phyloP scores from a whole-genome alignment of 1,140 invertebrate genomes.

The Stenopsyche tienmushanensis region DNA sequence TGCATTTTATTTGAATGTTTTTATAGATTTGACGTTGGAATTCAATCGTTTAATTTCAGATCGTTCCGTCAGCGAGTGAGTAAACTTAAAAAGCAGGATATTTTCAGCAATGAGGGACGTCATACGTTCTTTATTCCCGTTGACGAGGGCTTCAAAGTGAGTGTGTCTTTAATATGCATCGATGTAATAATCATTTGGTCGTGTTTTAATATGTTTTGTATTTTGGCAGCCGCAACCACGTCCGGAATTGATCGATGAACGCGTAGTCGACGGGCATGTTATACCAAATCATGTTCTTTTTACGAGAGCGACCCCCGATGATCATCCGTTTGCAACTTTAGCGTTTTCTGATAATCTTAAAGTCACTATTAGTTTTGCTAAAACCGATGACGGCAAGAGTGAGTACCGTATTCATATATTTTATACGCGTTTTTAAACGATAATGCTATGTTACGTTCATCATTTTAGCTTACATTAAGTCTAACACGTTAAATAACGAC shows the following conservation, averaged over 20 bases:
- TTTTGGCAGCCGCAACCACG: conserved; percentile 61
- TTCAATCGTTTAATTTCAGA: conserved; percentile 54
- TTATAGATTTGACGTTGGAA: too few species aligned
- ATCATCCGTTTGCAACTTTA: conserved; percentile 70
- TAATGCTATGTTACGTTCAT: conserved; percentile 26
- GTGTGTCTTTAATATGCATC: conserved; percentile 21
- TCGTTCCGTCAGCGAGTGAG: conserved; percentile 74
- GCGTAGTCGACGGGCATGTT: conserved; percentile 89
- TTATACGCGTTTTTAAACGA: not conserved
- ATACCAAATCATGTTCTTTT: conserved; percentile 84
- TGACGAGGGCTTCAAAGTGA: conserved; percentile 85
- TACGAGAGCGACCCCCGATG: conserved; percentile 72
- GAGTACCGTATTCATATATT: not conserved
- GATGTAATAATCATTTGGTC: conserved; percentile 22
- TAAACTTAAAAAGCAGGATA: conserved; percentile 67
- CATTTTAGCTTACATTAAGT: conserved; percentile 80
- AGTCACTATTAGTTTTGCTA: conserved; percentile 75
- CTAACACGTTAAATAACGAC: conserved; percentile 80
- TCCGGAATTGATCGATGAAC: conserved; percentile 72
- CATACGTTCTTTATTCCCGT: conserved; percentile 88
- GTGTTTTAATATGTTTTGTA: conserved; percentile 20
- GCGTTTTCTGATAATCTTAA: conserved; percentile 80
- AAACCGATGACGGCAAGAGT: conserved; percentile 57
- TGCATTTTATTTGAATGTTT: conserved; percentile 12
- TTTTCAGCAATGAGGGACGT: conserved; percentile 73